These are phyloP conservation scores for Scaptomyza hsui DNA, from an alignment of 1,140 invertebrate genomes.

Conservation along the genomic window DNA sequence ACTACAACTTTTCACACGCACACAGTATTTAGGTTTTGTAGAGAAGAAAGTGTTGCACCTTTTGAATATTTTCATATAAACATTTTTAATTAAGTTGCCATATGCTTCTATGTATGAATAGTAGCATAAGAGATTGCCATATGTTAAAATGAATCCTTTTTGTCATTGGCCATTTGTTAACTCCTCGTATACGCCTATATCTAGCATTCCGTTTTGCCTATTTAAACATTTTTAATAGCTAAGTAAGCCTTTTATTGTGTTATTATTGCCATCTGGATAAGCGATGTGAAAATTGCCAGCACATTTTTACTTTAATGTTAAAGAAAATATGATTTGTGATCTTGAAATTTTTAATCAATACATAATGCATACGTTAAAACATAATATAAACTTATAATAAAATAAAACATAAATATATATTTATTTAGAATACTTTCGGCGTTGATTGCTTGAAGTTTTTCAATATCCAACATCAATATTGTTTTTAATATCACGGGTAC, in stretches of 20 bases:
- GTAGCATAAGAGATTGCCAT: constrained; percentile 1
- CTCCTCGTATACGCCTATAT: not conserved
- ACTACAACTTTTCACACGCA: not conserved
- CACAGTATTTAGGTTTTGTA: not conserved
- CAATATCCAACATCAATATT: constrained; percentile 16
- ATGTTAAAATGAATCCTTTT: not conserved
- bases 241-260: constrained; percentile 21
- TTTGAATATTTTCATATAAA: constrained; percentile 2
- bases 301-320: constrained; percentile 49
- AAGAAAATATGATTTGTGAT: constrained; percentile 79
- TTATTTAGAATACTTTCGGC: constrained; percentile 55
- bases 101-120: not conserved
- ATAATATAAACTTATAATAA: constrained; percentile 74
- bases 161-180: not conserved
- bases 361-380: constrained; percentile 63
- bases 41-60: not conserved
- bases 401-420: constrained; percentile 66
- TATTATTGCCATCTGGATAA: constrained; percentile 17
- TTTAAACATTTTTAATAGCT: constrained; percentile 3
- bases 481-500: not conserved
- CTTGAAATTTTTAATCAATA: constrained; percentile 78
- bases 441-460: constrained; percentile 74
- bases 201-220: not conserved
- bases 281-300: constrained; percentile 30
- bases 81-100: not conserved